Conservation (phyloP, 2,888 invertebrate genomes). For the Bruchidius siliquastri region DNA sequence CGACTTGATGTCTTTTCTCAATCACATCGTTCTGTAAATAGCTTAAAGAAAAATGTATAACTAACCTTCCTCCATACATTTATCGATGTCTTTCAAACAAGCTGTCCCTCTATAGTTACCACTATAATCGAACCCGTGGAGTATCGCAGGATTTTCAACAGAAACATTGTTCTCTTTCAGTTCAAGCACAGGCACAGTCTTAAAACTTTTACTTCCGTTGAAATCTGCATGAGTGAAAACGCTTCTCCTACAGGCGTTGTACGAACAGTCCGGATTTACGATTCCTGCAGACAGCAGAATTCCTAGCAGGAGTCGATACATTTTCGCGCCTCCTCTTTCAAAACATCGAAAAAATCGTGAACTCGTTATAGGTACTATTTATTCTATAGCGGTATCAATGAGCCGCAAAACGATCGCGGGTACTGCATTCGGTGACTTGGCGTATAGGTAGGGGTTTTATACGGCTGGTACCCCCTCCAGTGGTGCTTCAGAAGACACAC, state of each 20-base stretch:
- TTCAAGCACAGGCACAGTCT: not conserved
- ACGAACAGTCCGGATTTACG: not conserved
- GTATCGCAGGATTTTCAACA: not conserved
- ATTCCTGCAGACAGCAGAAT: not conserved
- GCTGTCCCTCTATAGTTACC: not conserved
- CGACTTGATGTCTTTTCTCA: no score
- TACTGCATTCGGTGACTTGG: not conserved
- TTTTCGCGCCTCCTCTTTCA: not conserved
- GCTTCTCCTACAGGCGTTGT: not conserved
- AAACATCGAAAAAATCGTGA: not conserved
- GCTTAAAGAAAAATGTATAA: not conserved
- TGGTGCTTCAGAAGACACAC: not conserved
- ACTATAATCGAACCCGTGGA: not conserved
- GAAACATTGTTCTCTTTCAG: not conserved
- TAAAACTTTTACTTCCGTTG: not conserved
- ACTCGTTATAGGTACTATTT: not conserved
- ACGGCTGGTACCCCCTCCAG: not conserved
- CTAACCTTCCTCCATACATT: slow-evolving; percentile 14
- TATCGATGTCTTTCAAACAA: slow-evolving; percentile 8
- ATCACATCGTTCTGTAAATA: no score
- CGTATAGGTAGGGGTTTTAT: not conserved
- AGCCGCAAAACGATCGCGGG: not conserved
- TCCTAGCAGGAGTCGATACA: not conserved
- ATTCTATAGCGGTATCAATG: not conserved
- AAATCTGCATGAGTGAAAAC: not conserved